Conservation (phyloP, 1,140 invertebrate species). For the Mizuhopecten yessoensis region DNA sequence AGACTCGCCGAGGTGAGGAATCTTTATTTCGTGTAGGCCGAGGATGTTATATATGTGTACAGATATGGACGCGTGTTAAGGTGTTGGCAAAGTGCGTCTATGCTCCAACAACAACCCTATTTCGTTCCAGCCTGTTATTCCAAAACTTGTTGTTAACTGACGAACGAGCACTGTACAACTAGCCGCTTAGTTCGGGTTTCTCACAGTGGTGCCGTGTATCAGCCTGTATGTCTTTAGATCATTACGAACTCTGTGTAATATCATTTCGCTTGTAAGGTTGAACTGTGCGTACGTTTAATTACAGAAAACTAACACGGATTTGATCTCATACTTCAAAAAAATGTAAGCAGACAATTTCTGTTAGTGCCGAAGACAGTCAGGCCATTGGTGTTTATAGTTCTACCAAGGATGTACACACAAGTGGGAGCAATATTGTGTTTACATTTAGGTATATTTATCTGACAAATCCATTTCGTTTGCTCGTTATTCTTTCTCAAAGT, state of each 20-base stretch:
- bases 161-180: neutral
- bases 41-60: neutral
- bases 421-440: neutral
- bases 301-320: neutral
- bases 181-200: neutral
- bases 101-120: neutral
- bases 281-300: neutral
- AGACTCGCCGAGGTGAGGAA: neutral
- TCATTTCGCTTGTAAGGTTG: neutral
- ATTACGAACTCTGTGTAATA: neutral
- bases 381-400: neutral
- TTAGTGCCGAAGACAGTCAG: neutral
- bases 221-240: neutral
- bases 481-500: slow-evolving; percentile 30
- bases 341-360: neutral
- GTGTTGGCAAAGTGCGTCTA: neutral
- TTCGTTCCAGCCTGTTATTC: neutral
- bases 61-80: neutral
- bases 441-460: neutral
- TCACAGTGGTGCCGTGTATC: neutral
- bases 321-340: neutral
- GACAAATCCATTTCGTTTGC: slow-evolving; percentile 16
- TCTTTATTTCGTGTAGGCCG: neutral
- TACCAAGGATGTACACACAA: neutral
- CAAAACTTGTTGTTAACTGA: neutral